These are phyloP conservation scores for Drosophila eohydei DNA, from an alignment of 2,888 invertebrate species.

Conservation along the genomic window DNA sequence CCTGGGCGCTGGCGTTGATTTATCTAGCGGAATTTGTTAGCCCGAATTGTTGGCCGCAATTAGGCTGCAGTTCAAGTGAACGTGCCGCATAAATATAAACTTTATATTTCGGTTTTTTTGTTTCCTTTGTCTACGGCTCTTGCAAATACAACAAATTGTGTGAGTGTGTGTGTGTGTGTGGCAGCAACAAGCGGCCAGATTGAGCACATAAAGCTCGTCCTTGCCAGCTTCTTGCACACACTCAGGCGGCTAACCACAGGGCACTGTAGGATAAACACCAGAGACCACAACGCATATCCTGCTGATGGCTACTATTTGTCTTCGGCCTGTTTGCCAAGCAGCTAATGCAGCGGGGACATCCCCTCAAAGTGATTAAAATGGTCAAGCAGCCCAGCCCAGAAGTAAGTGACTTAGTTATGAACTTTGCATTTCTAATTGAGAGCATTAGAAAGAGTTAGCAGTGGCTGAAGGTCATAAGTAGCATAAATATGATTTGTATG, in stretches of 20 bases:
- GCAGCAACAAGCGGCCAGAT: constrained; percentile 58
- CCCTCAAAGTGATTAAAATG: constrained; percentile 40
- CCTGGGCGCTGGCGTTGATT: constrained; percentile 48
- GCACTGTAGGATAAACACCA: constrained; percentile 45
- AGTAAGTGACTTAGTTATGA: background rate
- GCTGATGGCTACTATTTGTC: constrained; percentile 39
- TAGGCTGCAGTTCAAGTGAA: constrained; percentile 52
- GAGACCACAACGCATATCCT: constrained; percentile 30
- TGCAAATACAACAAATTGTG: constrained; percentile 41
- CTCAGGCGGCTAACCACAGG: constrained; percentile 26
- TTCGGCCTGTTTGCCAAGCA: constrained; percentile 18
- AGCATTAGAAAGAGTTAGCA: background rate
- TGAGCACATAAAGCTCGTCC: constrained; percentile 45
- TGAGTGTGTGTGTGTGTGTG: constrained; percentile 33
- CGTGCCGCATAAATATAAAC: constrained; percentile 62
- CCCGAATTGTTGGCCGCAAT: constrained; percentile 71
- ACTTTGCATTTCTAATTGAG: constrained; percentile 7
- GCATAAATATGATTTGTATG: background rate
- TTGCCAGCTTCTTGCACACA: constrained; percentile 7
- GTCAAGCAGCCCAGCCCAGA: constrained; percentile 7
- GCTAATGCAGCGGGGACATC: constrained; percentile 1
- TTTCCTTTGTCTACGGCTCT: constrained; percentile 21
- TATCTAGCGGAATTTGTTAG: constrained; percentile 67
- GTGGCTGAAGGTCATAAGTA: background rate
- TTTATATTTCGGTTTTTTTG: constrained; percentile 32